Evolutionary conservation across 2,888 invertebrate genomes (phyloP), one percentile per base, ranked within the genome.

Genomic region (Sinodicranocentrus sp.): DNA sequence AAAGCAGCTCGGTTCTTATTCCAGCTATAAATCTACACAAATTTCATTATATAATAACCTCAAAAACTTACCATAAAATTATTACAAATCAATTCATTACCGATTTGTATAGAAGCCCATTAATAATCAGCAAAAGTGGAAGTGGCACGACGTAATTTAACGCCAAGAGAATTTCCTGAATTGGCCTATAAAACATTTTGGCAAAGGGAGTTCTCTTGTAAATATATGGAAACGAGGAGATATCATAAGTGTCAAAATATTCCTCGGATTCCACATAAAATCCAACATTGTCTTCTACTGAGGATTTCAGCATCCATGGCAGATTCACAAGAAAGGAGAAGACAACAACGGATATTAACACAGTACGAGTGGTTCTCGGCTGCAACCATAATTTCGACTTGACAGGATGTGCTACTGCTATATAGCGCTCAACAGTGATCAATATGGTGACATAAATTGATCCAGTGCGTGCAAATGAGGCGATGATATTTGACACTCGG

Each of bases 21-120:
- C 79, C 79, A 79, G n/a, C 13, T 5, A 13, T 71, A 63, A 65
- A 79, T 79, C 79, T 79, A 25, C 10, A 33, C 10, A 33, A 23
- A n/a, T 17, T 33, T 33, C 1, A 52, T 17, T 8, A n/a, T 8
- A 1, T 8, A 52, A 52, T 52, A 17, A 52, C 8, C 52, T 2
- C 1, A 52, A 17, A 8, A 6, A 33, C 33, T 6, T 10, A 3
- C 33, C 3, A 33, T 33, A 52, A 1, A 21, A 59, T 13, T 26
- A 23, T 26, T 59, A 25, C 25, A 57, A 57, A 21, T n/a, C 33
- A 33, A 33, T 33, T 25, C 15, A 59, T 21, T 59, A 59, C 59
- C 23, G 59, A 23, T 25, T 59, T 59, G 23, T 59, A 59, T 3
- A 59, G 59, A 8, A 59, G 23, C 15, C 59, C 59, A 21, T 59